phyloP scores from a whole-genome alignment of 2,113 vertebrate genomes.

The Mormoops blainvillei region DNA sequence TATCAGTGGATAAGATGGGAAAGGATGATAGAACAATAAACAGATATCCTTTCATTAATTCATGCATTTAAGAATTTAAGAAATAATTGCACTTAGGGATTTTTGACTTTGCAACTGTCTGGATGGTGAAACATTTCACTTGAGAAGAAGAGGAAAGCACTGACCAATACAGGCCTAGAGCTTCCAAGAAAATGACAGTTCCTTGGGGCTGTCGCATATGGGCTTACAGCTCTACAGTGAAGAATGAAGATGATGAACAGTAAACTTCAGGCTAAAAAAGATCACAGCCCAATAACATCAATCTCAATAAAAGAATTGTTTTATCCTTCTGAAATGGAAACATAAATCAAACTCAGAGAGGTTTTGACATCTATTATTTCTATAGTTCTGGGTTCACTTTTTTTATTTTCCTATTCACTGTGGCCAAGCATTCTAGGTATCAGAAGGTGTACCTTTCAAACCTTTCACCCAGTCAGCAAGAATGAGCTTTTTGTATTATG shows the following conservation, averaged over 20 bases:
- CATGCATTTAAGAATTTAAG: neutral
- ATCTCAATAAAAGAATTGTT: neutral
- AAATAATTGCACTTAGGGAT: neutral
- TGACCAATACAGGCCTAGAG: neutral
- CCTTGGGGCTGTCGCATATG: neutral
- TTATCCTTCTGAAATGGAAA: conserved; percentile 12
- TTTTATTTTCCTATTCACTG: neutral
- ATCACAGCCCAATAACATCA: neutral
- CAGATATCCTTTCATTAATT: neutral
- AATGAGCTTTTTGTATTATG: neutral
- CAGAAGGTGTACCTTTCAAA: neutral
- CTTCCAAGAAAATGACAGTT: neutral
- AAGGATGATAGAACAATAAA: neutral
- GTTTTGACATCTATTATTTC: neutral
- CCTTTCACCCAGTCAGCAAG: neutral
- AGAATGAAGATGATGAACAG: neutral
- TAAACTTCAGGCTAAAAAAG: neutral
- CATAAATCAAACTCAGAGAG: neutral
- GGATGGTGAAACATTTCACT: neutral
- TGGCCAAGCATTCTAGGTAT: neutral
- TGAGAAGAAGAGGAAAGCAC: fast-evolving
- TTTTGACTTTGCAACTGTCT: neutral
- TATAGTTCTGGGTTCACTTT: neutral
- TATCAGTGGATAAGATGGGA: neutral
- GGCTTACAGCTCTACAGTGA: neutral